Evolutionary conservation across 2,797 vertebrate species (phyloP), one percentile per base, ranked within the genome.

Genomic region (Anisognathus igniventris): DNA sequence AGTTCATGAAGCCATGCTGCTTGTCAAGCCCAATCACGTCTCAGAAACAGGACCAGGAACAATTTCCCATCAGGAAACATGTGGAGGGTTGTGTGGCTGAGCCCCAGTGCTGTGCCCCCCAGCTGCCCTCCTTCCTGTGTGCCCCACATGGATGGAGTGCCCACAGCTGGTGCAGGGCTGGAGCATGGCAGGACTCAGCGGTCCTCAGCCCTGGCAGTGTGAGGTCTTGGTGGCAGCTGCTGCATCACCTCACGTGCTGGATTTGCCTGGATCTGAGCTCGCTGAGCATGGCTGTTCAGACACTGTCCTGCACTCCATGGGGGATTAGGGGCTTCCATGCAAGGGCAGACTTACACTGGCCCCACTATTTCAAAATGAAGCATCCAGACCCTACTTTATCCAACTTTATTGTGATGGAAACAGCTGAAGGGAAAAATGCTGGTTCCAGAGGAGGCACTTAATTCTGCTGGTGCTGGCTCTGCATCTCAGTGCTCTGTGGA

Each of bases 171-270:
- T 2, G 22, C 35, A 33, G 66, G 45, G 72, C 72, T 58, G 50
- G 48, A 30, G 45, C 51, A 1, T 1, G n/a, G 35, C 17, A 3
- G 0, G 21, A 28, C 33, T 35, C 35, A 35, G 21, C 18, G 85
- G 16, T 30, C 56, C 48, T 35, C 0, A 0, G 56, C 70, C 23
- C 2, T 2, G 50, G 60, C 50, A 31, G 16, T 0, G 0, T 0
- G 3, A 12, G 75, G 10, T 21, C 27, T 50, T 0, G 50, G 44
- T 21, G 35, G 56, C 6, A 25, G 14, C 70, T 60, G 74, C 79
- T 50, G 60, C 45, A 7, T 45, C 23, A 1, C 35, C 45, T 22
- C 21, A 1, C 1, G 3, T 20, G 48, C 40, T 45, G 14, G 11
- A 6, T 33, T 11, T 45, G 60, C 31, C 61, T 28, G 45, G 50